A percentile compares a stretch with the other conserved stretches of the same genome.
Conservation (phyloP, 2,797 vertebrate species). For the Lemur catta region DNA sequence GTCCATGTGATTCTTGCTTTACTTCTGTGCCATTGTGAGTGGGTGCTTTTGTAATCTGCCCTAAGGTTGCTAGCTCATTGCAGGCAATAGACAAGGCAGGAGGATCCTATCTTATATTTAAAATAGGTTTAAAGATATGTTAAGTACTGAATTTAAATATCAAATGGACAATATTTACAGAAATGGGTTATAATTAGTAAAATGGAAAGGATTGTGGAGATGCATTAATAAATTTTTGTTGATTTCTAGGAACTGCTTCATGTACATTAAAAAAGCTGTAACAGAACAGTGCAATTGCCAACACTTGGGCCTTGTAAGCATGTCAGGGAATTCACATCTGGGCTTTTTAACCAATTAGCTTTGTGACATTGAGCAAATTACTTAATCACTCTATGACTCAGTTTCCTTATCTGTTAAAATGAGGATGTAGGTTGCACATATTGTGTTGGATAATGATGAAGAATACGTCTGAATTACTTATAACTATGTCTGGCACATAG, state of each 20-base stretch:
- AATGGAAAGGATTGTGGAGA: background rate
- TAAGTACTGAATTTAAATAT: background rate
- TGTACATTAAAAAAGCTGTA: background rate
- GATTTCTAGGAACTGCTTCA: background rate
- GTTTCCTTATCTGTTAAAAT: slow-evolving; percentile 14
- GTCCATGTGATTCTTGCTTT: background rate
- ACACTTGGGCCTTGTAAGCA: background rate
- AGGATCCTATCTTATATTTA: background rate
- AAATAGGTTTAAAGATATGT: background rate
- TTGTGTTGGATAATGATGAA: background rate
- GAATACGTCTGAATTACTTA: background rate
- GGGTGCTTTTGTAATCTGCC: background rate
- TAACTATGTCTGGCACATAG: background rate
- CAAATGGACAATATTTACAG: background rate
- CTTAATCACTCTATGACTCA: background rate
- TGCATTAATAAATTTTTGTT: background rate
- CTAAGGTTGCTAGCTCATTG: background rate
- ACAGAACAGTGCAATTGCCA: background rate
- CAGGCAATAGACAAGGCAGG: background rate
- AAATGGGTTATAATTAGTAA: background rate
- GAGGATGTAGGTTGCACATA: background rate
- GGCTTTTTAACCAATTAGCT: background rate
- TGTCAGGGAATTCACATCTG: background rate
- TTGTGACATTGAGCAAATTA: background rate
- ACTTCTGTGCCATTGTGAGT: background rate